phyloP scores from a whole-genome alignment of 1,140 invertebrate genomes.

The Melipona quadrifasciata region DNA sequence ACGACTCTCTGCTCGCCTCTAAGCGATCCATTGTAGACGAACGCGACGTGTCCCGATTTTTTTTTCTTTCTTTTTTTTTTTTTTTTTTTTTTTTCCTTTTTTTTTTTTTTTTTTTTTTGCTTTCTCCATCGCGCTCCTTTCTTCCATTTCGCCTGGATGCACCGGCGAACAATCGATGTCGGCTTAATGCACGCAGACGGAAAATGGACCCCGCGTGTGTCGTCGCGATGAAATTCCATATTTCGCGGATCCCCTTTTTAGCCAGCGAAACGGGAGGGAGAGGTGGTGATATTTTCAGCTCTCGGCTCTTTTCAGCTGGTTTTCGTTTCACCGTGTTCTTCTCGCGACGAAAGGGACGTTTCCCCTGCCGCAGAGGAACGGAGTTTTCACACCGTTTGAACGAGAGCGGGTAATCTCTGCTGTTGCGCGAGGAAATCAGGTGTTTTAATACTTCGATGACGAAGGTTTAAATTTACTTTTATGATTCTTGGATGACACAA shows the following conservation, averaged over 20 bases:
- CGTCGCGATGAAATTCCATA: constrained; percentile 21
- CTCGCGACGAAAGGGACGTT: neutral
- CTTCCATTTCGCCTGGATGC: constrained; percentile 19
- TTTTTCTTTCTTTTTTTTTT: constrained; percentile 46
- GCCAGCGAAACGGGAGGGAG: neutral
- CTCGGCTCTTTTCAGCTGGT: neutral
- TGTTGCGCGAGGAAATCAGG: neutral
- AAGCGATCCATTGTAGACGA: constrained; percentile 75
- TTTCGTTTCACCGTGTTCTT: neutral
- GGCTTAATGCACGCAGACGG: constrained; percentile 33
- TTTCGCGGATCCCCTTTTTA: constrained; percentile 22
- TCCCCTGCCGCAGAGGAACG: no score
- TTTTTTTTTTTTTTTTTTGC: constrained; percentile 58
- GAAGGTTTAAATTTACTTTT: neutral
- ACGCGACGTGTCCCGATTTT: constrained; percentile 55
- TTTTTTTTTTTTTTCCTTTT: no score
- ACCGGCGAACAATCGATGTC: constrained; percentile 39
- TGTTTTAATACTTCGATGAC: neutral
- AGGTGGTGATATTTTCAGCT: neutral
- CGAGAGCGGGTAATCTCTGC: no score
- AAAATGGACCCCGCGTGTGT: constrained; percentile 10
- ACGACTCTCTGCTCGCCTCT: constrained; percentile 72
- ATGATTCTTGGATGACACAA: neutral
- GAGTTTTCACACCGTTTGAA: neutral
- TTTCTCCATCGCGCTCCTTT: constrained; percentile 45